These are phyloP conservation scores for Margarornis squamiger DNA, from an alignment of 2,797 vertebrate species.

Conservation along the genomic window DNA sequence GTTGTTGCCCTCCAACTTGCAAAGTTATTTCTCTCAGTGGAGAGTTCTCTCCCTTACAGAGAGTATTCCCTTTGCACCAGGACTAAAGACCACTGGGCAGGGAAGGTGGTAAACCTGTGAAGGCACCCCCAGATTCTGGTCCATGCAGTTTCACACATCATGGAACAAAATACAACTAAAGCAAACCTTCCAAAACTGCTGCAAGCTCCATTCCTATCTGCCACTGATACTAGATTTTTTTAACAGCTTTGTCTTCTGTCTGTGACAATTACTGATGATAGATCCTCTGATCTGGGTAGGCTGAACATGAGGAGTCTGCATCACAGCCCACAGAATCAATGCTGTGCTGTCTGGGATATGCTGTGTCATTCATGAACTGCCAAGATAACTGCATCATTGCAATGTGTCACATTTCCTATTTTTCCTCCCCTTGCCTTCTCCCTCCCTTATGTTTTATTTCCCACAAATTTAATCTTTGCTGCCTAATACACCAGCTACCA, in stretches of 20 bases:
- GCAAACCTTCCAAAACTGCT: neutral
- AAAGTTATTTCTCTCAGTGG: neutral
- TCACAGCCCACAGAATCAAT: conserved; percentile 24
- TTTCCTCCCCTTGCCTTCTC: neutral
- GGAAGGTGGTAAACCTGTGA: neutral
- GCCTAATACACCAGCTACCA: neutral
- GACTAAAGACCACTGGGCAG: neutral
- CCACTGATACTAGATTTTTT: neutral
- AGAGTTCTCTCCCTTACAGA: neutral
- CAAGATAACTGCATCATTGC: conserved; percentile 17
- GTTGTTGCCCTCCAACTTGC: neutral
- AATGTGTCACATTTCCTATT: neutral
- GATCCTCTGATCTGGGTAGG: conserved; percentile 4
- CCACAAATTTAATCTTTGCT: conserved; percentile 14
- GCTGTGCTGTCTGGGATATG: conserved; percentile 9
- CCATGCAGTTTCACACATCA: neutral
- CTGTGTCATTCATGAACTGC: conserved; percentile 29
- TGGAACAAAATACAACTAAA: neutral
- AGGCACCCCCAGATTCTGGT: neutral
- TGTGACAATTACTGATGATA: conserved; percentile 7
- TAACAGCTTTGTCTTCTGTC: neutral
- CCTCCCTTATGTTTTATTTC: neutral
- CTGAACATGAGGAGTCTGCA: neutral
- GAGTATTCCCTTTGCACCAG: neutral
- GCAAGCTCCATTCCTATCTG: neutral